Evolutionary conservation across 2,113 vertebrate genomes (phyloP), one percentile per base, ranked within the genome.

Genomic region (Ptilonorhynchus violaceus): DNA sequence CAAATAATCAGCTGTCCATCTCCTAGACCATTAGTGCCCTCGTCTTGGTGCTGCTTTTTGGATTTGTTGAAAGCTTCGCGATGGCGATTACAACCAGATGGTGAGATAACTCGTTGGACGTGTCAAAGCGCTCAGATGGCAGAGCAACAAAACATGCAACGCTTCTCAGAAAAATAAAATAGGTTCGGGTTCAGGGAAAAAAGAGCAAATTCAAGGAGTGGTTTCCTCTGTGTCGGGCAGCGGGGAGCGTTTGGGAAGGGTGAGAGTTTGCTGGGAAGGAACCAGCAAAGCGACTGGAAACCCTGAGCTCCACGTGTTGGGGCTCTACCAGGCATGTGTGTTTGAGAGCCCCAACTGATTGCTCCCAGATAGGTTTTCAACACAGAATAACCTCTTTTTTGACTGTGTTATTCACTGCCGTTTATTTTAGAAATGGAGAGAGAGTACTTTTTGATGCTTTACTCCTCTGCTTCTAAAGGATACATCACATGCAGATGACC

Each of bases 61-160:
- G 64, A 47, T 88, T 94, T 85, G 78, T 80, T 83, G 85, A 89
- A 93, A 95, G 68, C 79, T 91, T 95, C 5, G 3, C 22, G 33
- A 55, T 55, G 72, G 67, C 87, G 70, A 74, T 95, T 95, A 70
- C 77, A 95, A 85, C 64, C 92, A 94, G 89, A 92, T 91, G 91
- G n/a, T 37, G 89, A 82, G 91, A 80, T 55, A 92, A 72, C 64
- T 91, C 0, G 0, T 52, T 87, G 0, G 16, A 60, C 0, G 1
- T 91, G 77, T 95, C 35, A 17, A 67, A 96, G 64, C 0, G 0
- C 50, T 95, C 66, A 46, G 49, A 80, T 81, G 75, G 37, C 74
- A 89, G 75, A 79, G 55, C 47, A 86, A 19, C 55, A 72, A 60
- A 94, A 52, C 44, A 50, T 11, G 31, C 33, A 82, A 2, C 0